Evolutionary conservation across 1,140 invertebrate species (phyloP).

Genomic region (Eubasilissa regina): DNA sequence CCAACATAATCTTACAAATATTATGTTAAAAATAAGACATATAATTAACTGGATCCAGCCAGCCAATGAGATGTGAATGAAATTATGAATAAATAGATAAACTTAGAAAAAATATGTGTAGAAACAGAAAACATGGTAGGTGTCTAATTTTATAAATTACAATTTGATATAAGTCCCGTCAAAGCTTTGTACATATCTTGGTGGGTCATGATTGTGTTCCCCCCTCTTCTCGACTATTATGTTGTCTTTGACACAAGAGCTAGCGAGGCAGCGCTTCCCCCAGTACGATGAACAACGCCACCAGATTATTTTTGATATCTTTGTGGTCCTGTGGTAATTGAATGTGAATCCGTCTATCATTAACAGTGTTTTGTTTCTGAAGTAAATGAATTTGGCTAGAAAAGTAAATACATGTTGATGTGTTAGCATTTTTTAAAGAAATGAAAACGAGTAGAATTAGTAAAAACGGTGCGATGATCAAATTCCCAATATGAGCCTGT

Average conservation of each 20-base stretch:
- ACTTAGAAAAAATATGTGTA: no score
- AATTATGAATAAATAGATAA: no score
- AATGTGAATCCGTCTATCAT: conserved; percentile 32
- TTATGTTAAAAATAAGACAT: no score
- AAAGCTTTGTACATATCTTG: background rate
- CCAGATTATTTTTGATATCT: background rate
- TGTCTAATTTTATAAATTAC: background rate
- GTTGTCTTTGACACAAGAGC: conserved; percentile 7
- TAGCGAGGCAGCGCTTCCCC: background rate
- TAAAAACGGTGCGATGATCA: no score
- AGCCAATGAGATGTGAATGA: no score
- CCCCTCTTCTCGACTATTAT: background rate
- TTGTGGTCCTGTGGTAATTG: background rate
- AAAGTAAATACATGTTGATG: background rate
- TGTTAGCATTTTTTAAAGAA: no score
- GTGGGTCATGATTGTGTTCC: conserved; percentile 3
- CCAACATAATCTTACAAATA: no score
- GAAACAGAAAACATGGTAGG: no score
- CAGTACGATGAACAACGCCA: conserved; percentile 28
- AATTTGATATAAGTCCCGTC: conserved; percentile 12
- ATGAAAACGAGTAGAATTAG: no score
- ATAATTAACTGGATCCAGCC: no score
- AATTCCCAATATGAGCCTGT: no score
- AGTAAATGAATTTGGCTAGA: conserved; percentile 18
- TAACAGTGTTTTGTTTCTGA: conserved; percentile 14